Conservation (phyloP, 2,797 vertebrate species). For the Poecilia gillii region DNA sequence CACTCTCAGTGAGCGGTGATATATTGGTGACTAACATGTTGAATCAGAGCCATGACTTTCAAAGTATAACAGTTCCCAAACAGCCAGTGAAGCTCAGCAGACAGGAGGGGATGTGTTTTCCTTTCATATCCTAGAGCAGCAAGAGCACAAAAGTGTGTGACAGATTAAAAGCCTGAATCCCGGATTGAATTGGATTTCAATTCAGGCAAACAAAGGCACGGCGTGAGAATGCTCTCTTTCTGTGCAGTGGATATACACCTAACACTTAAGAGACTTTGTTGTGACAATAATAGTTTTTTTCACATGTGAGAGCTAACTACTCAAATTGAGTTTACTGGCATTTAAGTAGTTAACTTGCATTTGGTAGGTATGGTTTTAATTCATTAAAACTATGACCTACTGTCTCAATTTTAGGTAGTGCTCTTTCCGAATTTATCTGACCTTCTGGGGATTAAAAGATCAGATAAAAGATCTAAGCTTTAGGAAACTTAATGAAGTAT, state of each 20-base stretch:
- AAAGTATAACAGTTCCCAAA: neutral
- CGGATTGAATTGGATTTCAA: neutral
- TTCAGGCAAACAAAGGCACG: neutral
- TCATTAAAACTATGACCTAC: neutral
- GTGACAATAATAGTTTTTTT: neutral
- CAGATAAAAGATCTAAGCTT: too few species aligned
- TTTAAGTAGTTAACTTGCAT: neutral
- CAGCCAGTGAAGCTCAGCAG: neutral
- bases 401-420: neutral
- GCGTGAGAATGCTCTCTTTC: neutral
- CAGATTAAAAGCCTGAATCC: neutral
- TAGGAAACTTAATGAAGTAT: neutral
- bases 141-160: neutral
- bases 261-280: neutral
- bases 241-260: neutral
- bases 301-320: neutral
- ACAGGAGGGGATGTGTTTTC: neutral
- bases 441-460: neutral
- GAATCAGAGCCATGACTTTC: conserved; percentile 6
- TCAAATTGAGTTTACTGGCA: neutral
- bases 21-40: neutral
- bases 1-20: neutral
- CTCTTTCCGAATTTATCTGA: neutral
- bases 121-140: neutral
- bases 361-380: neutral